Base-by-base conservation (phyloP, 2,113 vertebrate genomes). In the Ploceus nigricollis region DNA sequence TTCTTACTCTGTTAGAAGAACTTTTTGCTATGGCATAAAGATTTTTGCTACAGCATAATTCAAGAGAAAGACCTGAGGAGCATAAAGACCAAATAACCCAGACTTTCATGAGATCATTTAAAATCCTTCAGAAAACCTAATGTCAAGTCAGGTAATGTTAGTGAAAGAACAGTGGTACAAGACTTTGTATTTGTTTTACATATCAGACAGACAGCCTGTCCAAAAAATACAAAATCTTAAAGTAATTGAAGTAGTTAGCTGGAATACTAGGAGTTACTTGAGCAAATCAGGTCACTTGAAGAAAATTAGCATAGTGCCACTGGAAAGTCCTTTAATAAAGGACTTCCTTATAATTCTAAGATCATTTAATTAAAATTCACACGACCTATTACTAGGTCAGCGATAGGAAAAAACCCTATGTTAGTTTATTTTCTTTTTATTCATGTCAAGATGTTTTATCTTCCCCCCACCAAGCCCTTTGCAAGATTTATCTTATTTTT, bases 101-200 rank as follows among this genome's bases (percentile, higher is more conserved):
- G 5, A 51, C 5, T 37, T 86, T 69, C 37, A 64, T 4, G 2
- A 51, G 14, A 69, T 3, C 64, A 39, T 40, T 80, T 82, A 18
- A 82, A 76, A 56, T 30, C 13, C 9, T 73, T 72, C 13, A 48
- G 18, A 73, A 66, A 24, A 80, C 3, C 22, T 70, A 10, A 48
- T 28, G 13, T 72, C 21, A 68, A 66, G 6, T 31, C 35, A 72
- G 33, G 4, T 37, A 83, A 76, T 18, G 19, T 45, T 69, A 70
- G 3, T 0, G 4, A 47, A 71, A 83, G 12, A 13, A 60, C 21
- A 63, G 2, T 2, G 8, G 35, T 57, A 48, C 2, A 33, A 65
- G 22, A 51, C 40, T 54, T 72, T 39, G 16, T 33, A 47, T 63
- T 66, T 93, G 11, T 47, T 76, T 87, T 47, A 4, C 7, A 7